Conservation (phyloP, 2,113 vertebrate species). For the Nibea albiflora region DNA sequence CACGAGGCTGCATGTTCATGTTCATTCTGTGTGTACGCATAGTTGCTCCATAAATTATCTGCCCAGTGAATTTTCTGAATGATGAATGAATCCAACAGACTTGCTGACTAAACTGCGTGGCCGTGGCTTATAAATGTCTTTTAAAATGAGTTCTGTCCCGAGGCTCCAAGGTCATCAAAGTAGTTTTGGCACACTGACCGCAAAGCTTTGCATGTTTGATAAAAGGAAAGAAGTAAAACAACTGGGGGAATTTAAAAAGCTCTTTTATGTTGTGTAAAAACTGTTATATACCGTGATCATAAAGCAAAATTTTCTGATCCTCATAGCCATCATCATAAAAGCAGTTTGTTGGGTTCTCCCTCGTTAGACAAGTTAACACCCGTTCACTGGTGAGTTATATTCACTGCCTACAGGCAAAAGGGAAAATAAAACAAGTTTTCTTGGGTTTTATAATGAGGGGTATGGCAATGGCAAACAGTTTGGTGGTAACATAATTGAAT, state of each 20-base stretch:
- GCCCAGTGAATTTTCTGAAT: slow-evolving; percentile 59
- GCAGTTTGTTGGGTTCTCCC: too few relatives aligned
- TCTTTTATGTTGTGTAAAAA: background rate
- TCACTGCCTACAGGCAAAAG: background rate
- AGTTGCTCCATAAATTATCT: slow-evolving; percentile 55
- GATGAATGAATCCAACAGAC: slow-evolving; percentile 22
- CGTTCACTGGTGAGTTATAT: background rate
- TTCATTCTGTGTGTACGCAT: slow-evolving; percentile 19
- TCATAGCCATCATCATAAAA: background rate
- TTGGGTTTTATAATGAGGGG: background rate
- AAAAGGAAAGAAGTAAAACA: background rate
- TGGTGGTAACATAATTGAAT: background rate
- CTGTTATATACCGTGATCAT: background rate
- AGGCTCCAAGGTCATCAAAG: slow-evolving; percentile 7
- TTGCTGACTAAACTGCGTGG: slow-evolving; percentile 23
- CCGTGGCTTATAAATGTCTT: slow-evolving; percentile 2
- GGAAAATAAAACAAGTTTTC: background rate
- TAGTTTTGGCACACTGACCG: slow-evolving; percentile 6
- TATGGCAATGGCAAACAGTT: background rate
- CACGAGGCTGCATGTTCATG: slow-evolving; percentile 5
- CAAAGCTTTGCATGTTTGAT: background rate
- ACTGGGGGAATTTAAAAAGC: background rate
- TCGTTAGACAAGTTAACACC: background rate
- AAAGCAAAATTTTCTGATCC: background rate
- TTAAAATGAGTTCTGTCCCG: slow-evolving; percentile 13